Base-by-base conservation (phyloP, 2,113 vertebrate species). In the Oryzias celebensis region DNA sequence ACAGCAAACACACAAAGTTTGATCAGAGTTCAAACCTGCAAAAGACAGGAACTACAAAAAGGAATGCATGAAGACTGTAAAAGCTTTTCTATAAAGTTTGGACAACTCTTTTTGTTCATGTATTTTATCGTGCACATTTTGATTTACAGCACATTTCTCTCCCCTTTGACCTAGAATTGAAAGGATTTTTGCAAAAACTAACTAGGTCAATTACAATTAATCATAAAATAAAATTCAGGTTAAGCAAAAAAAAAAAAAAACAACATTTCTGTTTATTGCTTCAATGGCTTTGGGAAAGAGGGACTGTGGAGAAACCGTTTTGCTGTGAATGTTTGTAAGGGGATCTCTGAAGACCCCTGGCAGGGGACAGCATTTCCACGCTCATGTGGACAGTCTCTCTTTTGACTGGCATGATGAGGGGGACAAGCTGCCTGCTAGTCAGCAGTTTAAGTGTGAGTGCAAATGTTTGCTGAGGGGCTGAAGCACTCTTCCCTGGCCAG, bases 401-500 rank as follows among this genome's bases (percentile, higher is more conserved):
- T 85, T 79, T 72, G 75, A 89, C 81, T 89, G 81, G 54, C 85
- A 88, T 75, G 83, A 85, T 18, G 54, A 62, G 78, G 69, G 65
- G 72, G 77, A 77, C 72, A 55, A 82, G 82, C 67, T 31, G 44
- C 66, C 74, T 56, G 65, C 78, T 78, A 80, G 81, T 75, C 74
- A 56, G 82, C 78, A 80, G 78, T 86, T 83, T 81, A 85, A 91
- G 89, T 86, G 88, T 57, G 84, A 90, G 91, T 46, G 90, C 78
- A 92, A 92, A 93, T 91, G 90, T 93, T 92, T 91, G 88, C 83
- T 0, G 74, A 92, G 85, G 86, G 87, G 82, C 85, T 70, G 63
- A 83, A 75, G 74, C 82, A 84, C 90, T 88, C 85, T 82, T 88
- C 81, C 69, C 75, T 79, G 81, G 84, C 80, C 82, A 83, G 82